phyloP scores from a whole-genome alignment of 2,113 vertebrate species.

The Alces alces region DNA sequence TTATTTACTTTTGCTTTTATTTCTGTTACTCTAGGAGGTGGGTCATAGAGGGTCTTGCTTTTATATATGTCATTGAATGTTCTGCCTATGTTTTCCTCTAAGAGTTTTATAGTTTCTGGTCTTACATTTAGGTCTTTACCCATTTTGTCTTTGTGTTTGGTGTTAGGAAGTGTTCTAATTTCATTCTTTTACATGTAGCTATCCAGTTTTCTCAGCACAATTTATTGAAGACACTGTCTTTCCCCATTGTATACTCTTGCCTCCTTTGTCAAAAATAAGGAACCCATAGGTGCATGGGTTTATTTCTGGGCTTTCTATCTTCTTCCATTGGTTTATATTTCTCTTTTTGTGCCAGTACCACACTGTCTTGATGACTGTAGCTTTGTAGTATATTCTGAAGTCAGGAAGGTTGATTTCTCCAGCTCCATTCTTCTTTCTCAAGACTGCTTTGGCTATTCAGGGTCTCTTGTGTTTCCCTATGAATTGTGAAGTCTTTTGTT shows the following conservation, averaged over 20 bases:
- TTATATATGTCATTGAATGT: background rate
- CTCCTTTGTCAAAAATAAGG: background rate
- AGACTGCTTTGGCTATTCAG: background rate
- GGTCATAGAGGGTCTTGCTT: background rate
- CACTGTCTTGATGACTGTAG: background rate
- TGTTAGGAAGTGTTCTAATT: background rate
- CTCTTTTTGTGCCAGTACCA: background rate
- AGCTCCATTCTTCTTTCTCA: background rate
- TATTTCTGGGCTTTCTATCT: background rate
- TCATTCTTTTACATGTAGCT: background rate
- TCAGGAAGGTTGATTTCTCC: background rate
- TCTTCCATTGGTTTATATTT: background rate
- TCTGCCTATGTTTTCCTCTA: background rate
- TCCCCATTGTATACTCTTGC: background rate
- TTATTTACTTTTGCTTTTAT: background rate
- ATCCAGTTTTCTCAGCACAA: background rate
- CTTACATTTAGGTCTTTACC: background rate
- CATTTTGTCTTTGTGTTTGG: background rate
- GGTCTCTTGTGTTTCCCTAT: background rate
- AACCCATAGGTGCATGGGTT: background rate
- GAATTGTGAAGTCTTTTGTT: background rate
- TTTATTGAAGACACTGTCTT: background rate
- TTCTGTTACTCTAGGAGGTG: background rate
- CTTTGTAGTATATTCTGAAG: background rate
- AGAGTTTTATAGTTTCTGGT: background rate